These are phyloP conservation scores for Drosophila tsacasi DNA, from an alignment of 1,140 invertebrate genomes.

Conservation along the genomic window DNA sequence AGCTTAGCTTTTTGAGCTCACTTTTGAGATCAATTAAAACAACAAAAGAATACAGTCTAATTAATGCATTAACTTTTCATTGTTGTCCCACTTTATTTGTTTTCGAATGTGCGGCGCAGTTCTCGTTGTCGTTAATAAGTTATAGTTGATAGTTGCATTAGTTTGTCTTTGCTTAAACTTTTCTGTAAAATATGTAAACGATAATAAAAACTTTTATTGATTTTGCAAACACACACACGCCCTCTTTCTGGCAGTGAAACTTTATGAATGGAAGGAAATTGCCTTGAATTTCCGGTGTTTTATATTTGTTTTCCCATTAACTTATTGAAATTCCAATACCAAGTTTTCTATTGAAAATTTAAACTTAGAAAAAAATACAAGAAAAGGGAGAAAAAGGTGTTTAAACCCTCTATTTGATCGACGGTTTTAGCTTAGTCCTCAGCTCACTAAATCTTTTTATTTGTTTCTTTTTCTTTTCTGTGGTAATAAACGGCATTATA, in stretches of 20 bases:
- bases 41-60: background rate
- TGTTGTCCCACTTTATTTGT: slow-evolving; percentile 11
- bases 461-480: background rate
- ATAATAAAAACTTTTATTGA: slow-evolving; percentile 4
- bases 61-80: slow-evolving; percentile 9
- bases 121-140: slow-evolving; percentile 15
- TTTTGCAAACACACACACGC: too few species aligned
- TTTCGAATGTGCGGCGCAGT: slow-evolving; percentile 7
- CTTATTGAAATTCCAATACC: background rate
- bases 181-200: slow-evolving; percentile 9
- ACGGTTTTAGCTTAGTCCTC: background rate
- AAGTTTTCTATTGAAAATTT: background rate
- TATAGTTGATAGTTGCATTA: slow-evolving; percentile 2
- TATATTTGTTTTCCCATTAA: background rate
- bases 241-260: background rate
- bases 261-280: background rate
- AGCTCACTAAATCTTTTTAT: background rate
- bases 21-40: background rate
- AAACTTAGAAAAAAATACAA: background rate
- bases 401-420: background rate
- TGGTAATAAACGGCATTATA: slow-evolving; percentile 40
- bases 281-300: background rate
- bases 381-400: background rate
- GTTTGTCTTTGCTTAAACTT: slow-evolving; percentile 7
- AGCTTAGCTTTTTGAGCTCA: background rate